These are phyloP conservation scores for Callyntrura sp. DNA, from an alignment of 2,888 invertebrate species.

Conservation along the genomic window DNA sequence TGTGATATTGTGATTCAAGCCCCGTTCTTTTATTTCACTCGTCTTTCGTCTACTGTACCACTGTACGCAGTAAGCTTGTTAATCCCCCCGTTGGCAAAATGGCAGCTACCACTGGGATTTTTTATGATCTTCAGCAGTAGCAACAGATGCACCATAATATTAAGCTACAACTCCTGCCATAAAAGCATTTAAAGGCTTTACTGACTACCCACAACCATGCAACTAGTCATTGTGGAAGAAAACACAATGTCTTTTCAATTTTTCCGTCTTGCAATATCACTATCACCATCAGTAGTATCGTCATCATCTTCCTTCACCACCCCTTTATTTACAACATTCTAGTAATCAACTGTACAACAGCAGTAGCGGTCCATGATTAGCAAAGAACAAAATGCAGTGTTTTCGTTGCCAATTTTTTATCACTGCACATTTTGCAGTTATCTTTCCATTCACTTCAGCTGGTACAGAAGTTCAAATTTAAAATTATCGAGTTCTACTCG, in stretches of 20 bases:
- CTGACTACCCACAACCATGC: not conserved
- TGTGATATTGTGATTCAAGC: constrained; percentile 61
- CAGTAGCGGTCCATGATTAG: not conserved
- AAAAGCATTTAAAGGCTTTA: constrained; percentile 15
- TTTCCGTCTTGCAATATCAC: constrained; percentile 46
- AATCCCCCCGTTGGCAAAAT: constrained; percentile 41
- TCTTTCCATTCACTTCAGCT: not conserved
- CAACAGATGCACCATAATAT: not conserved
- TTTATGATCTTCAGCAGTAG: constrained; percentile 12
- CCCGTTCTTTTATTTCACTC: constrained; percentile 47
- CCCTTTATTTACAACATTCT: not conserved
- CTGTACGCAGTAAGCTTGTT: constrained; percentile 8
- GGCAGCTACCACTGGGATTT: constrained; percentile 24
- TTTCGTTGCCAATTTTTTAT: constrained; percentile 20
- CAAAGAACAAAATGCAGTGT: not conserved
- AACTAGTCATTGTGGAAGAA: constrained; percentile 1
- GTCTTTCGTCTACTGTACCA: too few species aligned
- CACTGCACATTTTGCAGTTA: constrained; percentile 7
- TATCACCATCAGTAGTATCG: not conserved
- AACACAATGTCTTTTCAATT: constrained; percentile 54
- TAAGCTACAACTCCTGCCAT: constrained; percentile 9
- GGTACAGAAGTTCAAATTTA: not conserved
- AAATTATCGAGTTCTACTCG: not conserved
- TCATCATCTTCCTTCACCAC: too few species aligned
- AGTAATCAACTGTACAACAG: constrained; percentile 17